Evolutionary conservation across 2,888 invertebrate species (phyloP), one percentile per base, ranked within the genome.

Genomic region (Brachyptera putata): DNA sequence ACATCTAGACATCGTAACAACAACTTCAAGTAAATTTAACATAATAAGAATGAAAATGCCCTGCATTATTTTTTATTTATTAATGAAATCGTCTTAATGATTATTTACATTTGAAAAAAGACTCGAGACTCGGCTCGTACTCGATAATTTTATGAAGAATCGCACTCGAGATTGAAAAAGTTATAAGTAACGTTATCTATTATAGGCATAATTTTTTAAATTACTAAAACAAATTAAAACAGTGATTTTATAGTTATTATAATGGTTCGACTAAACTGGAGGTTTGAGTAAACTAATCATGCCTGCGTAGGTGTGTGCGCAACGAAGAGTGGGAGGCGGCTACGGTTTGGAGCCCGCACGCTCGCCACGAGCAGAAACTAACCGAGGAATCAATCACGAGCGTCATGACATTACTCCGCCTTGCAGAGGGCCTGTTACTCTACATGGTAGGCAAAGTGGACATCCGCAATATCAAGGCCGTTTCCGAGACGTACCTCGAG

Each of bases 301-400:
- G 9, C n/a, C 43, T 26, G 57, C 55, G 53, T 64, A 84, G 84
- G 77, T 80, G 79, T 26, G 70, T 83, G 13, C 73, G 85, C 66
- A 75, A 76, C 39, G 77, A 77, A 24, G 77, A 80, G 39, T 84
- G 82, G 81, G 83, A 83, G 69, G 75, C 77, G 25, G 77, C 81
- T 0, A 73, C 75, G 3, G 68, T 78, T 13, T 84, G 84, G 84
- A 76, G 75, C 61, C 64, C 69, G 26, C 63, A 68, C 1, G 65
- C 71, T 13, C 69, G 70, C 48, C 72, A 66, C 7, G 69, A 73
- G 22, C 18, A 13, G 11, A 13, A 11, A 3, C 43, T 26, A 25
- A 39, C 46, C 1, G 49, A 50, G 26, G 70, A 73, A 34, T 68
- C 71, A 1, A 66, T 74, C 1, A 66, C 74, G 39, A 75, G 75